A percentile compares a stretch with the other conserved stretches of the same genome.
These are phyloP conservation scores for Orgyia antiqua DNA, from an alignment of 2,888 invertebrate species.

Conservation along the genomic window DNA sequence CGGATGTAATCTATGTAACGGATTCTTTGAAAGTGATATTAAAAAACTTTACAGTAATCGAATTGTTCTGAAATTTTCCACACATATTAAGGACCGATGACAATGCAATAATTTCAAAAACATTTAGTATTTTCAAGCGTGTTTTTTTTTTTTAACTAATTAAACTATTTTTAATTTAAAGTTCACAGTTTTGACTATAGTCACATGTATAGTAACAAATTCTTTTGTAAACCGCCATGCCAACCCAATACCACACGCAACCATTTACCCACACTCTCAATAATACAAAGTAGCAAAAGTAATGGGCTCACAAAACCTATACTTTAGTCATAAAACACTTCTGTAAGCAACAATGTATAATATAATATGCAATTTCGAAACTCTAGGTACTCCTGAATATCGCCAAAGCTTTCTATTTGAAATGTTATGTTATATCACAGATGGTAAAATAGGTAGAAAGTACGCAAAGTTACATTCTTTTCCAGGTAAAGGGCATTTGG, in stretches of 20 bases:
- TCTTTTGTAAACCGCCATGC: neutral
- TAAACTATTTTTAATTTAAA: too few relatives aligned
- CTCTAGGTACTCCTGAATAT: slow-evolving; percentile 23
- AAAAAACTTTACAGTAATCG: too few relatives aligned
- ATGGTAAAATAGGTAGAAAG: slow-evolving; percentile 11
- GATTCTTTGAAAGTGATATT: too few relatives aligned
- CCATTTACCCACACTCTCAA: slow-evolving; percentile 17
- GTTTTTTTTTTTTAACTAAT: too few relatives aligned
- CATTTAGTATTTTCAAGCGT: too few relatives aligned
- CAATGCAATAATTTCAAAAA: too few relatives aligned
- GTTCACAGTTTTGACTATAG: too few relatives aligned
- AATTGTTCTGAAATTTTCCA: too few relatives aligned
- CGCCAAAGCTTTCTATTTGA: slow-evolving; percentile 19
- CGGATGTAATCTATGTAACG: too few relatives aligned
- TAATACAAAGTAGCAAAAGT: slow-evolving; percentile 13
- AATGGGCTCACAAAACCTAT: slow-evolving; percentile 27
- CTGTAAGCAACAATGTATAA: slow-evolving; percentile 20
- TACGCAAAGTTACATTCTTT: neutral
- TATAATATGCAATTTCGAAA: slow-evolving; percentile 16
- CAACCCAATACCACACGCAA: slow-evolving; percentile 9
- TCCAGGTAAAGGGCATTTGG: too few relatives aligned
- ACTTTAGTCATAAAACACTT: slow-evolving; percentile 32
- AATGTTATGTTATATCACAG: slow-evolving; percentile 9
- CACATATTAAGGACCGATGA: too few relatives aligned
- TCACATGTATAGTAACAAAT: too few relatives aligned